Percentiles rank a stretch among this genome's conserved stretches.
Conservation (phyloP, 2,888 invertebrate species). For the Bimastos eiseni region DNA sequence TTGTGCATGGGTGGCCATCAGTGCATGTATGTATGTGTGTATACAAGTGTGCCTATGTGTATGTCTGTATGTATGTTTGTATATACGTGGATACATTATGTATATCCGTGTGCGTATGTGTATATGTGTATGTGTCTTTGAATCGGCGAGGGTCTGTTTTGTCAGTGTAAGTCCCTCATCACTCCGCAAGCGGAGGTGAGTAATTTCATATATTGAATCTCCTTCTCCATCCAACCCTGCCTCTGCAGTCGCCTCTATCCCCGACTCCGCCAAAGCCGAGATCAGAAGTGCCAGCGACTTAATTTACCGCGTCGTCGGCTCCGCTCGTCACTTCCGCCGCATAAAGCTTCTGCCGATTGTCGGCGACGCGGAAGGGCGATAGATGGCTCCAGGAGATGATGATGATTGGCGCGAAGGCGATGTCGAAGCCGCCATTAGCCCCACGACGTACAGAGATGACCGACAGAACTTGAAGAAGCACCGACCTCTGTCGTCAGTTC, state of each 20-base stretch:
- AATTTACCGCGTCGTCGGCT: background rate
- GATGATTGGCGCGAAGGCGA: too few relatives aligned
- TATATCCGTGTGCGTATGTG: background rate
- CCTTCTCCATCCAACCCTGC: too few relatives aligned
- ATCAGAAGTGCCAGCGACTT: background rate
- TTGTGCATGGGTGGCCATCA: too few relatives aligned
- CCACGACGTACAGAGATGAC: too few relatives aligned
- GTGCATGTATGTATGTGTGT: background rate
- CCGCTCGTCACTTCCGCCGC: background rate
- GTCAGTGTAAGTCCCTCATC: background rate
- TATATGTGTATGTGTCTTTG: background rate
- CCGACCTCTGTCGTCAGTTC: background rate
- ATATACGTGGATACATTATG: background rate
- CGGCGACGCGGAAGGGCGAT: background rate
- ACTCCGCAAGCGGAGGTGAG: background rate
- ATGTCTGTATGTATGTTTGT: background rate
- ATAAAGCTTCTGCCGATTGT: slow-evolving; percentile 4
- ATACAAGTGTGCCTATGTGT: background rate
- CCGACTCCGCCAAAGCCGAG: background rate
- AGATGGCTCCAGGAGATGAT: background rate
- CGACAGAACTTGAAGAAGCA: background rate
- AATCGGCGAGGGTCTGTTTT: background rate
- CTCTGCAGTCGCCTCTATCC: background rate
- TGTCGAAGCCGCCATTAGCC: too few relatives aligned
- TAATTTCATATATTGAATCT: background rate